Evolutionary conservation across 2,113 vertebrate genomes (phyloP), one percentile per base, ranked within the genome.

Genomic region (Tricholaema leucomelas): DNA sequence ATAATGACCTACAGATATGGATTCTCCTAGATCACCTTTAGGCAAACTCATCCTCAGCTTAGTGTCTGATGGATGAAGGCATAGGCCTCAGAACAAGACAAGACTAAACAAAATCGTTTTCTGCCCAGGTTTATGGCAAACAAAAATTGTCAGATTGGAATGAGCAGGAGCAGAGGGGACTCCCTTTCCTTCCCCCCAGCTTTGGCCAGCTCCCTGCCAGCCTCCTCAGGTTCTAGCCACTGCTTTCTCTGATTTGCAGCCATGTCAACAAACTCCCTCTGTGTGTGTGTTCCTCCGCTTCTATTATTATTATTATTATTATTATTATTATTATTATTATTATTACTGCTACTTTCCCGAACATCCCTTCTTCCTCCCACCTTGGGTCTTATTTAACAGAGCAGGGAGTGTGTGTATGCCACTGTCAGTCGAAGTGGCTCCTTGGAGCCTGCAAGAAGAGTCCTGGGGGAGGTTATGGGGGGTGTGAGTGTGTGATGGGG

Each of bases 11-110:
- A 1, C 4, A 27, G 21, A 63, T 30, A 21, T 33, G 18, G 18
- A n/a, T 27, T 23, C 61, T 25, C 64, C 17, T 67, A 54, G 64
- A 52, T 35, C 65, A 48, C 46, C 3, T 54, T 88, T 40, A 71
- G 59, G 42, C 72, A n/a, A 42, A 58, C 81, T 73, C 83, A 24
- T 36, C 65, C 86, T 27, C 75, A 96, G 96, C 96, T 91, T 96
- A 97, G 91, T 96, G 93, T 86, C 94, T 94, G 85, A 59, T 71
- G 24, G 12, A 82, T 81, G 92, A 86, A 72, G 92, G 46, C 14
- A 83, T 82, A 89, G 76, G 81, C 79, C 87, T 93, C 90, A 90
- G 55, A 67, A 1, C 63, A 90, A 72, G 58, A 65, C 90, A 85
- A 72, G 28, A 63, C 65, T 84, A 84, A 91, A 86, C 76, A 64